Evolutionary conservation across 1,140 invertebrate species (phyloP).

Genomic region (Holotrichia oblita): DNA sequence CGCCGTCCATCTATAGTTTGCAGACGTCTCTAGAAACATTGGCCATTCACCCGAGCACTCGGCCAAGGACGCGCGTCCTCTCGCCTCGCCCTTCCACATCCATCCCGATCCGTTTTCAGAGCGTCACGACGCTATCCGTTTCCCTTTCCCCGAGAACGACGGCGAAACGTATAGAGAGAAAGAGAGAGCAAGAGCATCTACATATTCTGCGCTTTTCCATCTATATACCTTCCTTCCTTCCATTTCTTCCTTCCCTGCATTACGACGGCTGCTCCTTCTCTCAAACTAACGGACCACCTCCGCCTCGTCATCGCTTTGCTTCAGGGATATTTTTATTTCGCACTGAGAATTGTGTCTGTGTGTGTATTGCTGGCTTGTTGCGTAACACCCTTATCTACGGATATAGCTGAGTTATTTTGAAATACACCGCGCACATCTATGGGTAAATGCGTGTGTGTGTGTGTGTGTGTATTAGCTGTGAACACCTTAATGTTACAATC

Average conservation of each 20-base stretch:
- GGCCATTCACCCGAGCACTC: conserved; percentile 45
- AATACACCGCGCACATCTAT: neutral
- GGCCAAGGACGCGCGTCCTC: conserved; percentile 40
- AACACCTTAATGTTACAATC: neutral
- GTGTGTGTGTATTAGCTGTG: neutral
- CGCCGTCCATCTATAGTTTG: conserved; percentile 15
- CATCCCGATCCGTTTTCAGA: neutral
- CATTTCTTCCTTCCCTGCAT: too few relatives aligned
- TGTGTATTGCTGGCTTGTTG: neutral
- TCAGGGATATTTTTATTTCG: neutral
- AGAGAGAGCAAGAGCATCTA: neutral
- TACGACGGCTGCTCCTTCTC: too few relatives aligned
- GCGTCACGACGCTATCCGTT: conserved; percentile 19
- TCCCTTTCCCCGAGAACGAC: conserved; percentile 13
- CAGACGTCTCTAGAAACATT: conserved; percentile 29
- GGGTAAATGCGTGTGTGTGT: neutral
- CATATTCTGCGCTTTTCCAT: neutral
- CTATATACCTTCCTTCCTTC: neutral
- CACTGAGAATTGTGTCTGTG: too few relatives aligned
- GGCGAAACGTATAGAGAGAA: neutral
- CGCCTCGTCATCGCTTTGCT: neutral
- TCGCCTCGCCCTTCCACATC: neutral
- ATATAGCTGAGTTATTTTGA: conserved; percentile 9
- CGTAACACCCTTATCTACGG: conserved; percentile 5
- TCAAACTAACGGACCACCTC: too few relatives aligned